Evolutionary conservation across 2,797 vertebrate species (phyloP), one percentile per base, ranked within the genome.

Genomic region (Gobionotothen gibberifrons): DNA sequence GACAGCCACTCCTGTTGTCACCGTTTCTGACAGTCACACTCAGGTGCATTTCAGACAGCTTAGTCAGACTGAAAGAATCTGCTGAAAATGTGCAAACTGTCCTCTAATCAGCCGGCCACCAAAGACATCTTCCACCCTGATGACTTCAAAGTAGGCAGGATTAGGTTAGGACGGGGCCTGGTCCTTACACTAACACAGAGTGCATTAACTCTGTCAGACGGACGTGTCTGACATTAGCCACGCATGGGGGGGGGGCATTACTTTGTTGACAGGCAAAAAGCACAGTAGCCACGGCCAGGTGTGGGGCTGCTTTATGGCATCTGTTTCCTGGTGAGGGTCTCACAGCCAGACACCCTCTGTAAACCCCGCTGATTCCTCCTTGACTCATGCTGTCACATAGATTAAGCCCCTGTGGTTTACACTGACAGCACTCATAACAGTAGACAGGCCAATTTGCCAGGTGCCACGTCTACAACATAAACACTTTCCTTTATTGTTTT

Each of bases 251-350:
- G 58, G 21, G 29, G 76, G 81, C 57, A 55, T 75, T 73, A 77
- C 44, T 80, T 54, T 72, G 87, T 85, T 85, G 89, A 88, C 62
- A 77, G 70, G 72, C 67, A 87, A 67, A 89, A 83, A 74, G 83
- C 82, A 81, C 87, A 88, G 89, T 79, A 89, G 85, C 83, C 5
- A 14, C 49, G 65, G 81, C 83, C 87, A 92, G 89, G 89, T 90
- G 87, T 87, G 74, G 80, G 59, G 55, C 76, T 68, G 76, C 72
- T 84, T 86, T 21, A 56, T 65, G 74, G 62, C 66, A 71, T 83
- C 79, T 76, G 81, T 81, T 83, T 84, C 54, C 78, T 68, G 64
- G 47, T 48, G 58, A 61, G 42, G 72, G 26, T 79, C 57, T 60
- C n/a, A 7, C 57, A 58, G 68, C 57, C 68, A 57, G 72, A 67